These are phyloP conservation scores for Chloroceryle inda DNA, from an alignment of 2,797 vertebrate genomes.

Conservation along the genomic window DNA sequence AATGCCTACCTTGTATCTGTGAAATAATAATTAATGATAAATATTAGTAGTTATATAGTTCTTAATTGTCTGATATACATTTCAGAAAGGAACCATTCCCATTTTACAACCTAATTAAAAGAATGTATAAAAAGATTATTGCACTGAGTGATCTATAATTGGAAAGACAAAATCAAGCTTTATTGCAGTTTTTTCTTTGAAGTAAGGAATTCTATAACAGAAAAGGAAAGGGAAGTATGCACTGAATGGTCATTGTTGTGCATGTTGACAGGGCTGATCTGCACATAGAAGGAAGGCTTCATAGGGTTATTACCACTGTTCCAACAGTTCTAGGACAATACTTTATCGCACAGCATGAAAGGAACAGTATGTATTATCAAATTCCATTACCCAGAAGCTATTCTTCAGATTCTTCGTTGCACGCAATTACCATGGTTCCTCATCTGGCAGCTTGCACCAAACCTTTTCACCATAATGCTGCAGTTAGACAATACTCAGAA, in stretches of 20 bases:
- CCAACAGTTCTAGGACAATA: background rate
- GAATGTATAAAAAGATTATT: slow-evolving; percentile 19
- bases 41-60: background rate
- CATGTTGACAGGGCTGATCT: background rate
- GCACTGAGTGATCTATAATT: slow-evolving; percentile 11
- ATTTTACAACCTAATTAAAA: slow-evolving; percentile 55
- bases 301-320: background rate
- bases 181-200: background rate
- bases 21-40: slow-evolving; percentile 46
- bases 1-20: background rate
- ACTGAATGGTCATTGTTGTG: background rate
- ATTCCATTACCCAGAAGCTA: background rate
- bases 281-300: background rate
- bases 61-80: slow-evolving; percentile 38
- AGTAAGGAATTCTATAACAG: background rate
- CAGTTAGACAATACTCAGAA: background rate
- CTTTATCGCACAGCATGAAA: background rate
- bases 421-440: background rate
- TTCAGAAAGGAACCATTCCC: background rate
- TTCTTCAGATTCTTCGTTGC: background rate
- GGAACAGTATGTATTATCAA: background rate
- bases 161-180: background rate
- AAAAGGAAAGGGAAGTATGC: background rate
- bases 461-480: background rate
- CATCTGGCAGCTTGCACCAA: background rate